Percentiles rank a stretch among this genome's conserved stretches.
Conservation (phyloP, 2,113 vertebrate species). For the Struthio camelus region DNA sequence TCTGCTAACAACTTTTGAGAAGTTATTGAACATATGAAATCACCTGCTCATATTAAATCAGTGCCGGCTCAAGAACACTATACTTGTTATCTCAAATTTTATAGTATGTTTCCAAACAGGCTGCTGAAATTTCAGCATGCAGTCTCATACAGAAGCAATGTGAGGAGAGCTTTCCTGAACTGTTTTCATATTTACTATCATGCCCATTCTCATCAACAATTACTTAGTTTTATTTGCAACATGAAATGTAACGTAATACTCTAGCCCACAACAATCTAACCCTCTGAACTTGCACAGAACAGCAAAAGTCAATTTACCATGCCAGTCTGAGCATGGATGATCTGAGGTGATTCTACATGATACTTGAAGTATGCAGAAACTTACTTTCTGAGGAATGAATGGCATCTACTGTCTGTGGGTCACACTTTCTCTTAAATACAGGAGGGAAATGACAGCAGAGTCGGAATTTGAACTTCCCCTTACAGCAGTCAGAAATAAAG, state of each 20-base stretch:
- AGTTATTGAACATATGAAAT: background rate
- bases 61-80: background rate
- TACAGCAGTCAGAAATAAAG: constrained; percentile 2
- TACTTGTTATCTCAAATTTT: background rate
- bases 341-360: background rate
- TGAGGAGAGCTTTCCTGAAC: background rate
- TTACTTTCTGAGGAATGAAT: background rate
- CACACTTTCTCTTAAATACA: background rate
- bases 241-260: background rate
- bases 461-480: background rate
- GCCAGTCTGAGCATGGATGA: background rate
- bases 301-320: background rate
- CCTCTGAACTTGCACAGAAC: background rate
- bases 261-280: background rate
- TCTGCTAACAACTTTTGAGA: background rate
- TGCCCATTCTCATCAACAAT: background rate
- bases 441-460: background rate
- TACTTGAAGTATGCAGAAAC: background rate
- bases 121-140: background rate
- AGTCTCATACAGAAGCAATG: background rate
- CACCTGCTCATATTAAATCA: background rate
- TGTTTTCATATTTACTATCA: background rate
- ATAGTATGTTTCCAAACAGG: background rate
- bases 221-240: constrained; percentile 10
- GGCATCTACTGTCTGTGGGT: background rate